Evolutionary conservation across 1,140 invertebrate genomes (phyloP).

Genomic region (Trichonephila clavata): DNA sequence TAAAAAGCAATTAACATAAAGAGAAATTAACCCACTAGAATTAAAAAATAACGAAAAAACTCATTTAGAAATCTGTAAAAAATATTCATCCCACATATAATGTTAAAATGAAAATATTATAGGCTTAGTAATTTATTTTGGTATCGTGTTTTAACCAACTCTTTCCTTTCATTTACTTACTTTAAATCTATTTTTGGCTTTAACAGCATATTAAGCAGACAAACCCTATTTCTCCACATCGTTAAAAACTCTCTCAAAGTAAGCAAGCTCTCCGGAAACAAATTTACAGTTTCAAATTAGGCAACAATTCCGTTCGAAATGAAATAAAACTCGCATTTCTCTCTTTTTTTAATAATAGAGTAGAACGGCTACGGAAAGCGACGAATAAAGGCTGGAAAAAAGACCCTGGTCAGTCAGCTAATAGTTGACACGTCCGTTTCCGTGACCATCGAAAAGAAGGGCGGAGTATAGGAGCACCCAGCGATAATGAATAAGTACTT

Average conservation of each 20-base stretch:
- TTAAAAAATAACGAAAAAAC: too few species aligned
- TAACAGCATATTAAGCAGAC: too few species aligned
- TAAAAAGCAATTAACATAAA: too few species aligned
- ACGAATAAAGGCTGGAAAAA: background rate
- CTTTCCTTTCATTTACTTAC: too few species aligned
- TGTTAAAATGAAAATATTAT: too few species aligned
- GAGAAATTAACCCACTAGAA: too few species aligned
- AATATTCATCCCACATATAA: too few species aligned
- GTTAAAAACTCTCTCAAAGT: background rate
- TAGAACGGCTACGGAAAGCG: background rate
- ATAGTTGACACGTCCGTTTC: slow-evolving; percentile 37
- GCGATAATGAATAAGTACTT: background rate
- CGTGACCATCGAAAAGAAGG: background rate
- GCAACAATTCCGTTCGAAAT: background rate
- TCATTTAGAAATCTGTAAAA: too few species aligned
- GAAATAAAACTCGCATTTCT: background rate
- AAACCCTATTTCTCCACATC: background rate
- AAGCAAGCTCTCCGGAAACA: background rate
- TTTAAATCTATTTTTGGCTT: too few species aligned
- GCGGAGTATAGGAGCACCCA: background rate
- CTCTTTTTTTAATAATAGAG: background rate
- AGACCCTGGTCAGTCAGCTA: background rate
- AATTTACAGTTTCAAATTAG: background rate
- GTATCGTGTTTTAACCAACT: too few species aligned
- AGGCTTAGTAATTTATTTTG: too few species aligned